Evolutionary conservation across 2,888 invertebrate species (phyloP).

Genomic region (Deilephila elpenor): DNA sequence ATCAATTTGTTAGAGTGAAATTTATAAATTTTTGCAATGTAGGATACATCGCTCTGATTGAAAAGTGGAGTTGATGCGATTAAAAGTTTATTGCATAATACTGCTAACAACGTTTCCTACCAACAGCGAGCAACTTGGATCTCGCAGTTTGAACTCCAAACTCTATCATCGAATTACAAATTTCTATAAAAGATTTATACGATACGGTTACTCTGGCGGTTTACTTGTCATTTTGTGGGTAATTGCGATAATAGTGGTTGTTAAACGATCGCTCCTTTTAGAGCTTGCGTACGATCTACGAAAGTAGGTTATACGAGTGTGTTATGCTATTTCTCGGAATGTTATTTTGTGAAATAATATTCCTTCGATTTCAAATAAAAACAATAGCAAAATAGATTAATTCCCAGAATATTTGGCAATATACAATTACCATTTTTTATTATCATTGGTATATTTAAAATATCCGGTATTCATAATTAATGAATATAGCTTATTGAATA

Average conservation of each 20-base stretch:
- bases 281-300: neutral
- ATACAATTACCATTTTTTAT: too few species aligned
- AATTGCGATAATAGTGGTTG: neutral
- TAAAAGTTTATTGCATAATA: constrained; percentile 71
- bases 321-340: neutral
- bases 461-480: too few species aligned
- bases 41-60: constrained; percentile 45
- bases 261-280: neutral
- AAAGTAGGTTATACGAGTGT: neutral
- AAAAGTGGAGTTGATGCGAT: constrained; percentile 64
- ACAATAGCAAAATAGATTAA: neutral
- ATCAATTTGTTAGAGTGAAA: constrained; percentile 3
- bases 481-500: too few species aligned
- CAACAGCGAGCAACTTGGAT: constrained; percentile 54
- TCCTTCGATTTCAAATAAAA: neutral
- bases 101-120: constrained; percentile 57
- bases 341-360: neutral
- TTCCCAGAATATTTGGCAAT: neutral
- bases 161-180: constrained; percentile 38
- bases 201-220: neutral
- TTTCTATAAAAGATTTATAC: constrained; percentile 7
- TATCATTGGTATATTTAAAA: too few species aligned
- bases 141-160: constrained; percentile 45
- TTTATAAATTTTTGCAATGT: neutral
- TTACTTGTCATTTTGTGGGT: neutral